Evolutionary conservation across 2,888 invertebrate genomes (phyloP).

Genomic region (Autographa gamma): DNA sequence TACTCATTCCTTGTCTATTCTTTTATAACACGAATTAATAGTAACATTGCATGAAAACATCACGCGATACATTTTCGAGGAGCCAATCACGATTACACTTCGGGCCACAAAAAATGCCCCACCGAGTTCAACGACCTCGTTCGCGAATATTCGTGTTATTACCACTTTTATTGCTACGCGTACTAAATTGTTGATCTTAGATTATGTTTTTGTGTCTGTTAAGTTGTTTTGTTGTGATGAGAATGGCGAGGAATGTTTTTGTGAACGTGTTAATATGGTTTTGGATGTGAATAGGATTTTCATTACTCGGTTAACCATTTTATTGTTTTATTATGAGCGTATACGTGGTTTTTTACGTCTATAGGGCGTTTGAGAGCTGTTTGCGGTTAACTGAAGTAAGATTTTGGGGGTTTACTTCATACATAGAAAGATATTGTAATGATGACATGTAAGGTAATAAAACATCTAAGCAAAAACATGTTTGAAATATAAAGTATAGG

Average conservation of each 20-base stretch:
- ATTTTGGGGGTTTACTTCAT: too few species aligned
- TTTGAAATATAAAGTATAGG: too few species aligned
- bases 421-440: too few species aligned
- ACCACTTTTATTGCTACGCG: slow-evolving; percentile 49
- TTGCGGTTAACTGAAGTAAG: too few species aligned
- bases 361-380: too few species aligned
- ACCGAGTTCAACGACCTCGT: slow-evolving; percentile 48
- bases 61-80: slow-evolving; percentile 51
- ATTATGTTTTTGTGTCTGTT: slow-evolving; percentile 43
- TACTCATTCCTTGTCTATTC: slow-evolving; percentile 22
- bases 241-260: slow-evolving; percentile 33
- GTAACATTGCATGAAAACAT: slow-evolving; percentile 48
- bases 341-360: neutral
- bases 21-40: slow-evolving; percentile 45
- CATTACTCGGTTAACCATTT: neutral
- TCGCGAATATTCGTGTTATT: slow-evolving; percentile 41
- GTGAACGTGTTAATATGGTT: neutral
- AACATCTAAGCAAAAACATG: too few species aligned
- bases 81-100: slow-evolving; percentile 49
- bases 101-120: slow-evolving; percentile 51
- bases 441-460: too few species aligned
- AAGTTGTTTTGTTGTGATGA: slow-evolving; percentile 31
- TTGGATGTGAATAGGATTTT: neutral
- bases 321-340: neutral
- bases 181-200: slow-evolving; percentile 54